These are phyloP conservation scores for Tricholauxania praeusta DNA, from an alignment of 2,888 invertebrate genomes.

Conservation along the genomic window DNA sequence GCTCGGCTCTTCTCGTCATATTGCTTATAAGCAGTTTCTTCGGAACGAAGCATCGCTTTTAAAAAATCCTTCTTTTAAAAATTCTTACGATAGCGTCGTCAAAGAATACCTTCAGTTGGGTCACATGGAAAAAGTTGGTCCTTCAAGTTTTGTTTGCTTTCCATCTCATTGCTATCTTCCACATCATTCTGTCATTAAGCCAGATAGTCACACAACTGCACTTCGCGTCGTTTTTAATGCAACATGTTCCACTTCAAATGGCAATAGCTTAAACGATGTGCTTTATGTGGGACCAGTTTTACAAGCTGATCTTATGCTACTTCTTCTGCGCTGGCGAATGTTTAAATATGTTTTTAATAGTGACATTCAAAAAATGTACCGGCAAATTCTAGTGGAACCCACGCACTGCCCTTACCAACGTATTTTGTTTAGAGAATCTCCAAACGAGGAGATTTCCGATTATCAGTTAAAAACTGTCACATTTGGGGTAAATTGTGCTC, in stretches of 20 bases:
- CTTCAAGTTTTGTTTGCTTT: no score
- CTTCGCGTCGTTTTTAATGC: no score
- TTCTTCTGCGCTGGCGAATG: neutral
- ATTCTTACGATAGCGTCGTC: conserved; percentile 18
- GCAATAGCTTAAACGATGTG: no score
- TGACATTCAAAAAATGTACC: neutral
- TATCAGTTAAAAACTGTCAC: no score
- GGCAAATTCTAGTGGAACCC: no score
- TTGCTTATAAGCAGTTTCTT: conserved; percentile 24
- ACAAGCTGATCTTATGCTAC: neutral
- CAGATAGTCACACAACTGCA: no score
- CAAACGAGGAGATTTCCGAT: neutral
- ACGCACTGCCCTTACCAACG: no score
- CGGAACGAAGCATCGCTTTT: conserved; percentile 7
- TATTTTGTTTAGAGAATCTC: neutral
- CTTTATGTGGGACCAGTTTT: no score
- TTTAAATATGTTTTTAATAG: neutral
- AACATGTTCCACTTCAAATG: no score
- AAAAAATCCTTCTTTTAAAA: neutral
- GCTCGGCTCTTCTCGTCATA: no score
- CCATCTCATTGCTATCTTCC: no score
- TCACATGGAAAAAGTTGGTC: conserved; percentile 19
- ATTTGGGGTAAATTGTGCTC: no score
- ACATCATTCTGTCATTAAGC: conserved; percentile 3
- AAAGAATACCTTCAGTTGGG: conserved; percentile 17